Evolutionary conservation across 2,113 vertebrate species (phyloP).

Genomic region (Symphodus melops): DNA sequence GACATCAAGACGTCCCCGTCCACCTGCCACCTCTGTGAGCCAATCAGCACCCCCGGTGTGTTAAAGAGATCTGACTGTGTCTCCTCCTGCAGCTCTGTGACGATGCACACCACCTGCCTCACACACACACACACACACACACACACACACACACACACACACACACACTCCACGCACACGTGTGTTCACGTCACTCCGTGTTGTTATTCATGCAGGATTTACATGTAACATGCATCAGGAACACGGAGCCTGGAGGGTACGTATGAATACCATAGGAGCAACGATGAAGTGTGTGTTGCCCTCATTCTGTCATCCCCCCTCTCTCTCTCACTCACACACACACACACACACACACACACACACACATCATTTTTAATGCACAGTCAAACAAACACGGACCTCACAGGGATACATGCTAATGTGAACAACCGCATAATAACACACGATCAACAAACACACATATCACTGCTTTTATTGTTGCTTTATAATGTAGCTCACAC

Average conservation of each 20-base stretch:
- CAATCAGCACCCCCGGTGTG: background rate
- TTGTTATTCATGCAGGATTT: constrained; percentile 36
- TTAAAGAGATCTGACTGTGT: constrained; percentile 12
- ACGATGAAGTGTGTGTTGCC: constrained; percentile 28
- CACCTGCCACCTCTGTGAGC: background rate
- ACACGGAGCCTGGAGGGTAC: background rate
- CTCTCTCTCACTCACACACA: background rate
- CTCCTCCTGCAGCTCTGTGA: constrained; percentile 4
- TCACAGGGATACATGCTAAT: constrained; percentile 1
- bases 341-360: background rate
- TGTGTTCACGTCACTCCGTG: constrained; percentile 22
- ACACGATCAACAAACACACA: background rate
- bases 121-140: no score
- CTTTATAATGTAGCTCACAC: background rate
- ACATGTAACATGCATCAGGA: constrained; percentile 13
- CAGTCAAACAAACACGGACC: background rate
- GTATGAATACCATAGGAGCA: background rate
- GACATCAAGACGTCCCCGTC: no score
- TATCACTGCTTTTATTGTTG: background rate
- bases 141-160: no score
- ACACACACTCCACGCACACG: background rate
- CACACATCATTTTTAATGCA: constrained; percentile 16
- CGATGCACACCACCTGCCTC: constrained; percentile 60
- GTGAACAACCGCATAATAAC: background rate
- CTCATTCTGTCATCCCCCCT: constrained; percentile 49